Evolutionary conservation across 2,888 invertebrate genomes (phyloP).

Genomic region (Drosophila mimica): DNA sequence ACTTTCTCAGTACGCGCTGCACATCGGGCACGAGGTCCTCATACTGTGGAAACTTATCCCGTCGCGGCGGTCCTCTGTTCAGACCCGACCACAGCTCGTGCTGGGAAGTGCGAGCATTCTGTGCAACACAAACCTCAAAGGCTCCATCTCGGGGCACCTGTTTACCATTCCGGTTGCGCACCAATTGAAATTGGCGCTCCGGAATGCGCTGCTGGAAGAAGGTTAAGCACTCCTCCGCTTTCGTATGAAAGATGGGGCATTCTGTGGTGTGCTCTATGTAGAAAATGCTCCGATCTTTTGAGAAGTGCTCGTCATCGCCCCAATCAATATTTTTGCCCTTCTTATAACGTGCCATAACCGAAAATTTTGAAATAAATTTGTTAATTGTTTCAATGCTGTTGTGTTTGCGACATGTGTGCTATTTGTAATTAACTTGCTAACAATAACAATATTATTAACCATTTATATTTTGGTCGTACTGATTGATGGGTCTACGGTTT

Average conservation of each 20-base stretch:
- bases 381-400: slow-evolving; percentile 8
- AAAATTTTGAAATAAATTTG: slow-evolving; percentile 15
- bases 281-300: slow-evolving; percentile 80
- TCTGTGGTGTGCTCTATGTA: slow-evolving; percentile 82
- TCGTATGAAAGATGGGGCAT: slow-evolving; percentile 81
- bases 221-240: slow-evolving; percentile 76
- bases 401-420: slow-evolving; percentile 27
- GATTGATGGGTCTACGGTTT: slow-evolving; percentile 61
- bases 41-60: slow-evolving; percentile 82
- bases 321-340: slow-evolving; percentile 76
- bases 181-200: slow-evolving; percentile 74
- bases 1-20: slow-evolving; percentile 75
- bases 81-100: slow-evolving; percentile 78
- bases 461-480: slow-evolving; percentile 52
- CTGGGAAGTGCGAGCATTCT: slow-evolving; percentile 81
- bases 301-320: slow-evolving; percentile 75
- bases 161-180: slow-evolving; percentile 77
- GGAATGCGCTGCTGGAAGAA: slow-evolving; percentile 74
- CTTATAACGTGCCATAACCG: slow-evolving; percentile 53
- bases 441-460: slow-evolving; percentile 32
- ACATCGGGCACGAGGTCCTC: slow-evolving; percentile 74
- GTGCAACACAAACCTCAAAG: slow-evolving; percentile 81
- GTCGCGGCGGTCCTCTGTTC: slow-evolving; percentile 80
- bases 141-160: slow-evolving; percentile 73
- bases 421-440: slow-evolving; percentile 31